Conservation (phyloP, 2,797 vertebrate genomes). For the Phrynocephalus vlangalii region DNA sequence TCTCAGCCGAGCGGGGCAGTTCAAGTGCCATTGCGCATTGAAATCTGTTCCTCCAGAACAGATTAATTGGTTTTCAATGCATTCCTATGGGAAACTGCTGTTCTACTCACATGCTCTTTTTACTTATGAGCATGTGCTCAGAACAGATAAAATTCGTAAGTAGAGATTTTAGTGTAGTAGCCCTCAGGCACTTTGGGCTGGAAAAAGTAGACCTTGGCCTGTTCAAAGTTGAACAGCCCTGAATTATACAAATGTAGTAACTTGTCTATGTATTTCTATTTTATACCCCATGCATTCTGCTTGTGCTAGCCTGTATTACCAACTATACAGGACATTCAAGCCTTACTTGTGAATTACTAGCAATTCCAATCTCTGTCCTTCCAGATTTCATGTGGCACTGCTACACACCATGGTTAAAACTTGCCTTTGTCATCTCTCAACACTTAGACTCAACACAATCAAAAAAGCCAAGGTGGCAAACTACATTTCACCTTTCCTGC, state of each 20-base stretch:
- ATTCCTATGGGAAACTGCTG: no score
- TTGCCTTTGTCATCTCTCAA: neutral
- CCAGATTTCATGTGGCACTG: neutral
- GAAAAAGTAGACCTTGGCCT: no score
- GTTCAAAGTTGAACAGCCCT: no score
- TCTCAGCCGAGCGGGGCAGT: no score
- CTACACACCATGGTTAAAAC: neutral
- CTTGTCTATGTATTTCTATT: neutral
- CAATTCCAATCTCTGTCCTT: neutral
- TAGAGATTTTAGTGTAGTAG: no score
- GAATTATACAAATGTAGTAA: neutral
- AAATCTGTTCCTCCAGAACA: no score
- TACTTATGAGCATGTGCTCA: no score
- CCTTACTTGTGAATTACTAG: neutral
- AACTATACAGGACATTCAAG: neutral
- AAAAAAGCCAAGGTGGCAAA: neutral
- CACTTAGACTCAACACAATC: fast-evolving
- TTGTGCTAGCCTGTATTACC: neutral
- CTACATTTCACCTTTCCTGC: neutral
- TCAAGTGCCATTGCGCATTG: no score
- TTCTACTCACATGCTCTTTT: no score
- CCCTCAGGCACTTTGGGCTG: no score
- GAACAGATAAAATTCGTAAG: no score
- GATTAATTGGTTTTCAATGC: no score
- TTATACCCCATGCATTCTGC: neutral